Percentiles rank a stretch among this genome's conserved stretches.
Conservation (phyloP, 2,888 invertebrate genomes). For the Muschampia plurimacula region DNA sequence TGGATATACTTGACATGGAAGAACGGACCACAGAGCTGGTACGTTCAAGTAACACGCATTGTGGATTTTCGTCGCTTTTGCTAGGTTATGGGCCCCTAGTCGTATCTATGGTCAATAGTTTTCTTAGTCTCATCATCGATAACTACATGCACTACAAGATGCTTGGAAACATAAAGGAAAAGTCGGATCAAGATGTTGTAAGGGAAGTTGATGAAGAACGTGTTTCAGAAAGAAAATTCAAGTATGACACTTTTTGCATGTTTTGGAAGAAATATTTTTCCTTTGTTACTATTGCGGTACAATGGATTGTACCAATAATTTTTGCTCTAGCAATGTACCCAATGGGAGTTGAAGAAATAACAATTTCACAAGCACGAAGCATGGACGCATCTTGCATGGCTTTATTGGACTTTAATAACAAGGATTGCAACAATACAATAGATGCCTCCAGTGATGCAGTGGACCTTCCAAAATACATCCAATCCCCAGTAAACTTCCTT, state of each 20-base stretch:
- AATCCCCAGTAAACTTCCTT: constrained; percentile 58
- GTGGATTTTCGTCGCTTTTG: constrained; percentile 63
- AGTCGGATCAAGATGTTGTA: constrained; percentile 65
- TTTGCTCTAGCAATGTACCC: constrained; percentile 71
- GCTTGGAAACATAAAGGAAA: constrained; percentile 58
- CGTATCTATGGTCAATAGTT: constrained; percentile 75
- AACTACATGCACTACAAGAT: constrained; percentile 77
- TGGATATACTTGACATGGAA: constrained; percentile 58
- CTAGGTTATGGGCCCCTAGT: constrained; percentile 73
- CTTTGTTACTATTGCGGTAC: constrained; percentile 62
- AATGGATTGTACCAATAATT: constrained; percentile 73
- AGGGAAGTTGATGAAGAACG: constrained; percentile 54
- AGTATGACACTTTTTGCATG: constrained; percentile 44
- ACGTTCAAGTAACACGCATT: constrained; percentile 49
- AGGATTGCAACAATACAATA: constrained; percentile 55
- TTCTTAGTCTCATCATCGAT: constrained; percentile 71
- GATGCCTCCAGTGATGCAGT: constrained; percentile 50
- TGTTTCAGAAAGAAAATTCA: constrained; percentile 42
- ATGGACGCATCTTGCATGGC: constrained; percentile 64
- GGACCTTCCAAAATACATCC: constrained; percentile 59
- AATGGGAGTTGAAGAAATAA: constrained; percentile 63
- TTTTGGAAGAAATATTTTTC: constrained; percentile 68
- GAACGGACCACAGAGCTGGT: constrained; percentile 53
- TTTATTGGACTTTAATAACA: constrained; percentile 60
- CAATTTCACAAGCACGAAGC: constrained; percentile 54